A percentile compares a stretch with the other conserved stretches of the same genome.
Conservation (phyloP, 2,888 invertebrate species). For the Melipona beecheii region DNA sequence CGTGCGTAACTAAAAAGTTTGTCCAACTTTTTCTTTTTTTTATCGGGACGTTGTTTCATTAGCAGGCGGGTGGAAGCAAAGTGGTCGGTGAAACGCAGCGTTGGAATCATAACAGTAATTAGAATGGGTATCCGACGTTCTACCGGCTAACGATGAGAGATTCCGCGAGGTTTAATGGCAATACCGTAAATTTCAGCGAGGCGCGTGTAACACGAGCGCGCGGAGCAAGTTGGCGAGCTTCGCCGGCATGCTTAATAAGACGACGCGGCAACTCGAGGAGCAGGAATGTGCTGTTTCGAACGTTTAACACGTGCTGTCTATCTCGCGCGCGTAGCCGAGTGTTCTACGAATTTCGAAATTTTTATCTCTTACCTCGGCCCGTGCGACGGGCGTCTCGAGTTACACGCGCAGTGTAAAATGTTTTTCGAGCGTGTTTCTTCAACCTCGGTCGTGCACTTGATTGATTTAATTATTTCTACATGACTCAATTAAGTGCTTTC, state of each 20-base stretch:
- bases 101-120: slow-evolving; percentile 28
- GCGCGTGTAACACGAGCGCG: slow-evolving; percentile 31
- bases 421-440: too few species aligned
- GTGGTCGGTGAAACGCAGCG: background rate
- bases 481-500: too few species aligned
- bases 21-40: background rate
- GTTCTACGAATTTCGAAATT: background rate
- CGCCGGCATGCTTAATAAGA: slow-evolving; percentile 23
- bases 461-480: too few species aligned
- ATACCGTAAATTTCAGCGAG: slow-evolving; percentile 37
- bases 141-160: slow-evolving; percentile 40
- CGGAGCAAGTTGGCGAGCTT: slow-evolving; percentile 2
- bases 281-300: slow-evolving; percentile 15
- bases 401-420: background rate
- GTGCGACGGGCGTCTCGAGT: background rate
- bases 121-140: slow-evolving; percentile 1
- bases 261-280: background rate
- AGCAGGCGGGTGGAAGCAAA: background rate
- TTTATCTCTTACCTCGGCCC: too few species aligned
- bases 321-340: background rate
- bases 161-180: slow-evolving; percentile 28
- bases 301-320: background rate
- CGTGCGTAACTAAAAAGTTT: background rate
- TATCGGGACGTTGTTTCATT: background rate
- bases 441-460: too few species aligned